Evolutionary conservation across 2,888 invertebrate genomes (phyloP).

Genomic region (Dryobota labecula): DNA sequence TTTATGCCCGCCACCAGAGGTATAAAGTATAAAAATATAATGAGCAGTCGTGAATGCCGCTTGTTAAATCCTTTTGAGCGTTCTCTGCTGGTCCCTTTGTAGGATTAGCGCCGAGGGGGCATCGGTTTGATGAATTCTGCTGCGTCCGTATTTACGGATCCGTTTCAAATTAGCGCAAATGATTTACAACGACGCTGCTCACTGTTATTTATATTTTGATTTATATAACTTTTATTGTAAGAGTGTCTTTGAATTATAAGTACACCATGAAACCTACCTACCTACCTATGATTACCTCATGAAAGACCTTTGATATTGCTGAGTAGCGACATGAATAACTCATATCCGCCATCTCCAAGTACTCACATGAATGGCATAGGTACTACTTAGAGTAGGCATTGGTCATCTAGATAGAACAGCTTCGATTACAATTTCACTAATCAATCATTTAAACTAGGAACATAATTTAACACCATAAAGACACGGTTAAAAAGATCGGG

Average conservation of each 20-base stretch:
- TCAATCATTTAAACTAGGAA: background rate
- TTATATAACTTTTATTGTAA: slow-evolving; percentile 72
- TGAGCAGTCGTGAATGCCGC: slow-evolving; percentile 88
- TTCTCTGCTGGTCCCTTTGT: slow-evolving; percentile 83
- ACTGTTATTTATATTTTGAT: slow-evolving; percentile 81
- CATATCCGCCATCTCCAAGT: background rate
- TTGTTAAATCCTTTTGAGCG: slow-evolving; percentile 90
- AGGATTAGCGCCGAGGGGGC: slow-evolving; percentile 82
- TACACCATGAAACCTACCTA: too few species aligned
- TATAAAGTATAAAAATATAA: slow-evolving; percentile 91
- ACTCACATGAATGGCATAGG: background rate
- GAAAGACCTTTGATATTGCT: slow-evolving; percentile 23
- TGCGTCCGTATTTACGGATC: slow-evolving; percentile 79
- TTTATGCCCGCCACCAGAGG: slow-evolving; percentile 85
- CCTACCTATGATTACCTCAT: slow-evolving; percentile 29
- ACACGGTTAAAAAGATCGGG: background rate
- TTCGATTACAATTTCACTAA: background rate
- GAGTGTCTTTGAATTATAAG: slow-evolving; percentile 51
- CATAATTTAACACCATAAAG: background rate
- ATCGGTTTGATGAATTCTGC: slow-evolving; percentile 77
- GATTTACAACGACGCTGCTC: slow-evolving; percentile 83
- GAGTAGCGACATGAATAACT: slow-evolving; percentile 13
- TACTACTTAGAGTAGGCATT: background rate
- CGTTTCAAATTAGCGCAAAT: slow-evolving; percentile 88
- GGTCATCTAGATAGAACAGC: background rate